Conservation (phyloP, 2,888 invertebrate genomes). For the Osedax frankpressi region DNA sequence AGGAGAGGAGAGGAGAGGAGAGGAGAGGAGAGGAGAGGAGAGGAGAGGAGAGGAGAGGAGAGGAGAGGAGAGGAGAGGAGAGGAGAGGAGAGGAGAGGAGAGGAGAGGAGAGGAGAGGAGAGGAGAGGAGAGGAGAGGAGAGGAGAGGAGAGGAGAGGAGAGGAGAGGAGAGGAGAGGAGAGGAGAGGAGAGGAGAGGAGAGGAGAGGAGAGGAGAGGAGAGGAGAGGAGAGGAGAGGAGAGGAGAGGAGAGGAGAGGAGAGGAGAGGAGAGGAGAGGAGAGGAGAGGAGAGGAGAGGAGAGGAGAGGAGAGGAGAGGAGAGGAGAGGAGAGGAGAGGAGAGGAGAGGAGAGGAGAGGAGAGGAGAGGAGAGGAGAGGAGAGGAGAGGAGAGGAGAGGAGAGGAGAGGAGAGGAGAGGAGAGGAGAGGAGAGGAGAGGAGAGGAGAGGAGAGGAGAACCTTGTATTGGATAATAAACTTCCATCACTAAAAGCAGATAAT, state of each 20-base stretch:
- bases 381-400: neutral
- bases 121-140: slow-evolving; percentile 6
- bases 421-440: slow-evolving; percentile 8
- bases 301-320: slow-evolving; percentile 4
- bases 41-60: slow-evolving; percentile 18
- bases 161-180: neutral
- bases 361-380: slow-evolving; percentile 6
- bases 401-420: neutral
- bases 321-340: slow-evolving; percentile 4
- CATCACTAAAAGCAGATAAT: too few species aligned
- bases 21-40: slow-evolving; percentile 17
- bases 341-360: slow-evolving; percentile 1
- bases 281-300: slow-evolving; percentile 4
- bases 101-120: slow-evolving; percentile 3
- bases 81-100: neutral
- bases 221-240: slow-evolving; percentile 9
- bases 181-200: slow-evolving; percentile 11
- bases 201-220: slow-evolving; percentile 9
- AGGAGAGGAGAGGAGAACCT: slow-evolving; percentile 4
- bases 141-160: neutral
- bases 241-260: slow-evolving; percentile 17
- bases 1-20: slow-evolving; percentile 13
- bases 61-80: neutral
- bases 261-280: slow-evolving; percentile 19
- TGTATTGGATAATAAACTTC: slow-evolving; percentile 8